Evolutionary conservation across 2,113 vertebrate species (phyloP), one percentile per base, ranked within the genome.

Genomic region (Megaceryle maxima): DNA sequence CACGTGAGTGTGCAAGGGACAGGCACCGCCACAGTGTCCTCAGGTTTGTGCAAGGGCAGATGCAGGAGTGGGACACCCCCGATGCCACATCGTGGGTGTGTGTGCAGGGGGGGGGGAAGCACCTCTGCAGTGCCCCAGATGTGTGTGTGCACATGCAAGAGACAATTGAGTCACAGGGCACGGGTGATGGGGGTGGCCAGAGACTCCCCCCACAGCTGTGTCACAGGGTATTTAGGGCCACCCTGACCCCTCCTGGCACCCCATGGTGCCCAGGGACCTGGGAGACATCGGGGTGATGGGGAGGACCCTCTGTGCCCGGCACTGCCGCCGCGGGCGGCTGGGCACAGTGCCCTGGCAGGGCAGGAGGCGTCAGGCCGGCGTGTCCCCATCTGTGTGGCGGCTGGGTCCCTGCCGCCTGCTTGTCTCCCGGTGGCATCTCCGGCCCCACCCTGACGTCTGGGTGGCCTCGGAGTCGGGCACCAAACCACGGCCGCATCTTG

Each of bases 391-490:
- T 93, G 96, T 59, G 92, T 74, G 90, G 84, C 81, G 87, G 86
- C 86, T 91, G 93, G 67, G 94, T 94, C 96, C 92, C 90, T 8
- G 90, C 90, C 84, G 94, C 90, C 94, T 26, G 90, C 81, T 46
- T 91, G 92, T 39, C 95, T 94, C 94, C 80, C 78, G 82, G 88
- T 94, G 96, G 94, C 92, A 94, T 95, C 94, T 94, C 96, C 92
- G 74, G 92, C 94, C 92, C 94, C 96, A 93, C 96, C 96, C 96
- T 87, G 88, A 83, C n/a, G 85, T 78, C 94, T 96, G 96, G 94
- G 96, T 96, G 96, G 96, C 94, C 96, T 95, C 85, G 6, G 88
- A 94, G 85, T 64, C 29, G 85, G 96, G 96, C 92, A 95, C 84
- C 94, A 84, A 81, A 74, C 92, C 88, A 39, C 78, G 84, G 53